phyloP scores from a whole-genome alignment of 2,113 vertebrate species.

The Neotoma lepida region DNA sequence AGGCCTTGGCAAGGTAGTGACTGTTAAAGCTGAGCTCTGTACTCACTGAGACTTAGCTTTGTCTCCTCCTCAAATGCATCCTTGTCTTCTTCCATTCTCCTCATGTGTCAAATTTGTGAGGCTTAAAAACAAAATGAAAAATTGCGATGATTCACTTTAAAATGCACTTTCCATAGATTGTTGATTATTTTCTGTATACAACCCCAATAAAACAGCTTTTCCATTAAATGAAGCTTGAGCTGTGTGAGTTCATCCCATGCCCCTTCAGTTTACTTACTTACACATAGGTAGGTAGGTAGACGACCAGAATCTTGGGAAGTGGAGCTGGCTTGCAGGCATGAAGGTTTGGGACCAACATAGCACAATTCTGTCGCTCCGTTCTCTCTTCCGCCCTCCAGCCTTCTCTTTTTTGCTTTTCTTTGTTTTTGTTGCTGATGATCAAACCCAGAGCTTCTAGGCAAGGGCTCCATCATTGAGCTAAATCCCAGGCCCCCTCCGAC shows the following conservation, averaged over 20 bases:
- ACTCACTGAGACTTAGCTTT: neutral
- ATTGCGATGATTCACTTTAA: conserved; percentile 21
- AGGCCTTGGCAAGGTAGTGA: neutral
- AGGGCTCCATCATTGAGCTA: neutral
- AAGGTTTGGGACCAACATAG: too few relatives aligned
- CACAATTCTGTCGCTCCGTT: too few relatives aligned
- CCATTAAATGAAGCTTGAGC: neutral
- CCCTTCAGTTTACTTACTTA: neutral
- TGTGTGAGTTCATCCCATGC: neutral
- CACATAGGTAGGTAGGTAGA: neutral
- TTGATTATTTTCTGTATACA: neutral
- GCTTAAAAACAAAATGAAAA: conserved; percentile 27
- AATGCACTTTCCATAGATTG: conserved; percentile 39
- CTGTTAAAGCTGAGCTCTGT: too few relatives aligned
- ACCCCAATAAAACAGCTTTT: conserved; percentile 31
- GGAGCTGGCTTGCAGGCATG: neutral
- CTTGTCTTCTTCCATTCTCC: neutral
- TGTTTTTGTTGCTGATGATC: neutral
- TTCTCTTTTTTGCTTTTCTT: neutral
- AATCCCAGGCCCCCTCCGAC: too few relatives aligned
- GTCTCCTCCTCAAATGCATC: neutral
- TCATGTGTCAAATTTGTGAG: conserved; percentile 30
- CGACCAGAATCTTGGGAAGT: neutral
- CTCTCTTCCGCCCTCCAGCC: neutral
- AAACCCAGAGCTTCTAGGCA: neutral